A percentile compares a stretch with the other conserved stretches of the same genome.
These are phyloP conservation scores for Drosophila aff. DNA, from an alignment of 1,140 invertebrate genomes.

Conservation along the genomic window DNA sequence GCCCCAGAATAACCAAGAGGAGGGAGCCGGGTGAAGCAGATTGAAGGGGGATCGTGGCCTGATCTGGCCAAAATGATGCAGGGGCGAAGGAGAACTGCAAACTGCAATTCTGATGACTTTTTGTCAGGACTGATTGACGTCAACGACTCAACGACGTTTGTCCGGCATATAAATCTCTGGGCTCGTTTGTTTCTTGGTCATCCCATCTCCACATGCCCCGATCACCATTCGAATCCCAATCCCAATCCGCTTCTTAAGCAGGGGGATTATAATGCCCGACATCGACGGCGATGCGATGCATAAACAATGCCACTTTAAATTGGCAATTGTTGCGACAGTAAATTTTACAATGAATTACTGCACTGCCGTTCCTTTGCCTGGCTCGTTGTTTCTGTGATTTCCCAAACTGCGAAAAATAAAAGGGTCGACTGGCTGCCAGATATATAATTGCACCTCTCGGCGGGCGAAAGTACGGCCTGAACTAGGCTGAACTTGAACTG, in stretches of 20 bases:
- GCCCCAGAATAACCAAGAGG: not conserved
- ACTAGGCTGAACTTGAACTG: constrained; percentile 58
- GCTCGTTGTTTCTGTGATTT: constrained; percentile 7
- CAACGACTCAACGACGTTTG: constrained; percentile 70
- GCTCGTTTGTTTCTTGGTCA: constrained; percentile 66
- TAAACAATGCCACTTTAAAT: constrained; percentile 83
- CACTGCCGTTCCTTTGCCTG: constrained; percentile 33
- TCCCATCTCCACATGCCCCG: constrained; percentile 31
- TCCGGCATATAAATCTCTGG: constrained; percentile 77
- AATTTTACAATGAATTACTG: constrained; percentile 79
- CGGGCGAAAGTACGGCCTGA: constrained; percentile 55
- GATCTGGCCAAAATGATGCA: constrained; percentile 47
- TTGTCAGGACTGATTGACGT: constrained; percentile 81
- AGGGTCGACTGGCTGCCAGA: constrained; percentile 16
- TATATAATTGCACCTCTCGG: constrained; percentile 49
- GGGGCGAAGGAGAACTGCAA: constrained; percentile 18
- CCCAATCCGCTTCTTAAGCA: constrained; percentile 8
- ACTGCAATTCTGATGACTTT: constrained; percentile 80
- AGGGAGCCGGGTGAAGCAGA: constrained; percentile 2
- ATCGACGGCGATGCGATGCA: constrained; percentile 53
- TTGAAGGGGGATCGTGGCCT: constrained; percentile 3
- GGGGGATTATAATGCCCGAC: constrained; percentile 66
- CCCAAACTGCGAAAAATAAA: constrained; percentile 23
- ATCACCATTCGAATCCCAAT: constrained; percentile 27
- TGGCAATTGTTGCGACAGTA: constrained; percentile 77